Percentiles rank a stretch among this genome's conserved stretches.
phyloP scores from a whole-genome alignment of 2,113 vertebrate species.

The Trochalopteron elliotii region DNA sequence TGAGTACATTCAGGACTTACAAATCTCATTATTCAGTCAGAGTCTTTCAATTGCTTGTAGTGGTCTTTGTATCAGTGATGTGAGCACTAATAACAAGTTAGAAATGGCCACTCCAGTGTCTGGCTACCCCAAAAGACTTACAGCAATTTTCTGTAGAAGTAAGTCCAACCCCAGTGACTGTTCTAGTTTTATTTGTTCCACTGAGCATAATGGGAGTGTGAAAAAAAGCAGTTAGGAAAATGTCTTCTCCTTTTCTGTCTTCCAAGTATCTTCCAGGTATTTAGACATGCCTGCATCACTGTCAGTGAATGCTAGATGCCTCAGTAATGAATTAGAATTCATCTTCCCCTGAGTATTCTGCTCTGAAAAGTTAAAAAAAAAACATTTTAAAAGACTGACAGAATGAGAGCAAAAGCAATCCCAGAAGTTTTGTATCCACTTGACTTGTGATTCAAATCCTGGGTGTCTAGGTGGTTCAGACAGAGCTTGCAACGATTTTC shows the following conservation, averaged over 20 bases:
- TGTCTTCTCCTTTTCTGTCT: background rate
- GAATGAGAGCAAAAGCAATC: constrained; percentile 30
- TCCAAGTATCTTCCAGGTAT: background rate
- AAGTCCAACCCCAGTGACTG: background rate
- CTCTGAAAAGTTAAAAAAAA: background rate
- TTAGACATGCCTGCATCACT: background rate
- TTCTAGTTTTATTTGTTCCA: background rate
- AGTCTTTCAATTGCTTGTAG: background rate
- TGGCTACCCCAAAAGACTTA: background rate
- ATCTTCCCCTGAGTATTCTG: constrained; percentile 9
- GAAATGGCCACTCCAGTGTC: background rate
- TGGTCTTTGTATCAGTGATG: background rate
- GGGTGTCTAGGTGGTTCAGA: background rate
- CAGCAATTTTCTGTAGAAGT: background rate
- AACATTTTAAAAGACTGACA: background rate
- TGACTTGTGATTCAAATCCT: background rate
- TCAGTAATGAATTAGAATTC: constrained; percentile 22
- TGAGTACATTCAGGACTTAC: background rate
- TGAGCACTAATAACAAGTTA: background rate
- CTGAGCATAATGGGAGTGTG: background rate
- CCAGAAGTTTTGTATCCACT: constrained; percentile 24
- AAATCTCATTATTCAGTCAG: background rate
- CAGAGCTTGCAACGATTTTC: constrained; percentile 1
- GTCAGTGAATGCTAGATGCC: background rate
- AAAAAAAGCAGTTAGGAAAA: constrained; percentile 6